phyloP scores from a whole-genome alignment of 2,113 vertebrate species.

The Oostethus manadensis region DNA sequence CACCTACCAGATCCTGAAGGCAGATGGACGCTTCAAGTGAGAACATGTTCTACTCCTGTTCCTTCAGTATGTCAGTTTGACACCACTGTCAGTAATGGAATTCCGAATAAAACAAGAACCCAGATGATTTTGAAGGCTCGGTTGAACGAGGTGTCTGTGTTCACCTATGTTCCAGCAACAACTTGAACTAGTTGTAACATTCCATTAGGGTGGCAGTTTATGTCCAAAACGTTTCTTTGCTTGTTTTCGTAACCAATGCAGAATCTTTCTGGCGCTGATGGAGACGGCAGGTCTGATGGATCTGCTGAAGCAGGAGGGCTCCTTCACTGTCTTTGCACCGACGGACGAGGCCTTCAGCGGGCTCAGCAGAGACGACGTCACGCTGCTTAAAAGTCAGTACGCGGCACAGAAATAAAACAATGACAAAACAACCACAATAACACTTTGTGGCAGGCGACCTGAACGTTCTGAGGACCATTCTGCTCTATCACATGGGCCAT shows the following conservation, averaged over 20 bases:
- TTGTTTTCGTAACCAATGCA: slow-evolving; percentile 13
- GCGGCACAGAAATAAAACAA: not conserved
- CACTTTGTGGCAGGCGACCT: slow-evolving; percentile 71
- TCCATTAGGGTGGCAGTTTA: no score
- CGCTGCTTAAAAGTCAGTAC: slow-evolving; percentile 78
- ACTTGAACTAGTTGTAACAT: no score
- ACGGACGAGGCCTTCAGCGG: slow-evolving; percentile 86
- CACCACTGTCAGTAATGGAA: no score
- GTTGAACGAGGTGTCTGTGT: not conserved
- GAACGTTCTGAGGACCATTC: slow-evolving; percentile 83
- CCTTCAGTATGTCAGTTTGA: not conserved
- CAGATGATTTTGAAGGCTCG: not conserved
- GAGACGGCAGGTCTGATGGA: slow-evolving; percentile 84
- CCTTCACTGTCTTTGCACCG: slow-evolving; percentile 90
- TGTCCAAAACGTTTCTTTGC: no score
- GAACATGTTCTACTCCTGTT: not conserved
- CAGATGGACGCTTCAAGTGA: slow-evolving; percentile 91
- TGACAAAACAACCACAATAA: no score
- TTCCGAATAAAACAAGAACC: no score
- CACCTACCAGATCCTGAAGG: slow-evolving; percentile 75
- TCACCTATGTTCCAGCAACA: no score
- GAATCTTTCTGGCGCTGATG: slow-evolving; percentile 83
- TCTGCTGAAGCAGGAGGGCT: slow-evolving; percentile 77
- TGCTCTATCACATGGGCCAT: slow-evolving; percentile 90
- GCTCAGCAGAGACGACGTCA: slow-evolving; percentile 76